Conservation (phyloP, 2,113 vertebrate species). For the Clarias batrachus region DNA sequence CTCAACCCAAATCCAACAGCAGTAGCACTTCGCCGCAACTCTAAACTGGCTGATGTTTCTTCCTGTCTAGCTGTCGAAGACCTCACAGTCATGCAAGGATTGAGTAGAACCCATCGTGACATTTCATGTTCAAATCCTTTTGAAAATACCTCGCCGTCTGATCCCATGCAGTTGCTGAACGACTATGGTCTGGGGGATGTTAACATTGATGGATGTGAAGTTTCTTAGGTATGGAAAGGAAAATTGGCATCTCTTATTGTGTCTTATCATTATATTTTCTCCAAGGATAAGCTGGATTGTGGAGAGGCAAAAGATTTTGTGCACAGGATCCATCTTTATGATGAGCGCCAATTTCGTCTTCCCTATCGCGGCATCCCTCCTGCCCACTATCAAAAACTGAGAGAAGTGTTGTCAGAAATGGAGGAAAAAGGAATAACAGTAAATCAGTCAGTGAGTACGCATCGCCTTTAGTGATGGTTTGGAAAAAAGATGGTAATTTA, state of each 20-base stretch:
- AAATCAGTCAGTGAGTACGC: constrained; percentile 34
- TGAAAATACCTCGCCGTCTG: no score
- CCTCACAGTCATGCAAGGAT: background rate
- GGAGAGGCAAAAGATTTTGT: constrained; percentile 19
- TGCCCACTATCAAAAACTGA: constrained; percentile 27
- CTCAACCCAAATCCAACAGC: background rate
- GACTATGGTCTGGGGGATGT: background rate
- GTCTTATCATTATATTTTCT: constrained; percentile 26
- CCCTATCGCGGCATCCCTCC: constrained; percentile 2
- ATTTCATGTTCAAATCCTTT: no score
- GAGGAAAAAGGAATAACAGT: constrained; percentile 30
- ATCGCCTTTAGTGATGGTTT: constrained; percentile 33
- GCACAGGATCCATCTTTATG: constrained; percentile 7
- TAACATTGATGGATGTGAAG: background rate
- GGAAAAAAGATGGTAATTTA: constrained; percentile 23
- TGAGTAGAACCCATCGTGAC: background rate
- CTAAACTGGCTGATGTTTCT: constrained; percentile 43
- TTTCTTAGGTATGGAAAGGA: background rate
- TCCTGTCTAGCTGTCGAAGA: constrained; percentile 41
- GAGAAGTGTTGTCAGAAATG: constrained; percentile 24
- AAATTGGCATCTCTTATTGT: background rate
- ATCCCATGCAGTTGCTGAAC: background rate
- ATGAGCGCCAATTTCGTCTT: background rate
- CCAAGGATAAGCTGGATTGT: constrained; percentile 30
- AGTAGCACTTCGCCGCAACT: constrained; percentile 15